Conservation (phyloP, 2,888 invertebrate genomes). For the Timandra comae region DNA sequence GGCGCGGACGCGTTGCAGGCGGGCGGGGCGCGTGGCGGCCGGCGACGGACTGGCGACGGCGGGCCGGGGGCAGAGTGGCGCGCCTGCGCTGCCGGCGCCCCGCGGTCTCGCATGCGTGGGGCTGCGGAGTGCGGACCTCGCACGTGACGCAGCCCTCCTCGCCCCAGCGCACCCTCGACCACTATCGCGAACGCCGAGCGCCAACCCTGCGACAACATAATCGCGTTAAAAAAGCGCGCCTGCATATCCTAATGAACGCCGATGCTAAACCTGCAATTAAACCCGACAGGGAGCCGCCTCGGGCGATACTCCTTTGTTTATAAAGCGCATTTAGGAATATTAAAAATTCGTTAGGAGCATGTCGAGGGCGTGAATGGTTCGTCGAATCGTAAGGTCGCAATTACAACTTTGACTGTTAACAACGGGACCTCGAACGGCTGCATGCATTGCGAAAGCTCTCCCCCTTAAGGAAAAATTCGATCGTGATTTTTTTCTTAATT, state of each 20-base stretch:
- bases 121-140: conserved; percentile 74
- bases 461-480: conserved; percentile 46
- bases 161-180: conserved; percentile 59
- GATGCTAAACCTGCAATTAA: conserved; percentile 70
- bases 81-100: conserved; percentile 67
- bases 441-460: conserved; percentile 42
- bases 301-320: conserved; percentile 48
- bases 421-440: conserved; percentile 29
- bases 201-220: conserved; percentile 70
- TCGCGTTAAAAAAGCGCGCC: conserved; percentile 70
- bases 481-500: conserved; percentile 48
- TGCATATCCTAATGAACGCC: conserved; percentile 70
- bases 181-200: conserved; percentile 22
- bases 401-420: conserved; percentile 53
- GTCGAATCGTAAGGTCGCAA: conserved; percentile 59
- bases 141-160: conserved; percentile 76
- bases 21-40: conserved; percentile 70
- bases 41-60: conserved; percentile 71
- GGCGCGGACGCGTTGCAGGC: conserved; percentile 32
- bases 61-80: conserved; percentile 58
- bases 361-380: conserved; percentile 54
- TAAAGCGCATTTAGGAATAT: conserved; percentile 53
- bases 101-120: conserved; percentile 75
- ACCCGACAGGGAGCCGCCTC: conserved; percentile 45
- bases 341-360: conserved; percentile 57